Evolutionary conservation across 2,113 vertebrate genomes (phyloP), one percentile per base, ranked within the genome.

Genomic region (Chinchilla lanigera): DNA sequence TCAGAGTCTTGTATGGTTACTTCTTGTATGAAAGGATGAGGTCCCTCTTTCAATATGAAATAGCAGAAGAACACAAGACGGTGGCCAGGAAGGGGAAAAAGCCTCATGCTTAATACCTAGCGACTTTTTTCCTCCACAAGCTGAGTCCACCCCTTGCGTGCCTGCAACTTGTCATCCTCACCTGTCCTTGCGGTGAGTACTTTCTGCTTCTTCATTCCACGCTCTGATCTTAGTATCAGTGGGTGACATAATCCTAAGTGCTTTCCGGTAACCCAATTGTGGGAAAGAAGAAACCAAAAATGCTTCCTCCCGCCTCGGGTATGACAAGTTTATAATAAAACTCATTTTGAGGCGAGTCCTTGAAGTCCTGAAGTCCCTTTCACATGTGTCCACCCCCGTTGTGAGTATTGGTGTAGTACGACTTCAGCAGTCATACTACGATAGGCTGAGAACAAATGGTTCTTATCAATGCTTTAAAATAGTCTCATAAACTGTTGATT

Each of bases 1-100:
- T 89, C 77, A 85, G 44, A 69, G 16, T 92, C 87, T 65, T 92
- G 24, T 73, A 73, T 56, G 35, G 87, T 96, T 92, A 89, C 93
- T 73, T 58, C 87, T 87, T 67, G 14, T 38, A 38, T 14, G 1
- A 47, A 65, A 88, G 12, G 65, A 5, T 56, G 30, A 61, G 54
- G 22, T 50, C 35, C 13, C 5, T 52, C 22, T 77, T 84, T 58
- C 87, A 50, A 4, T 84, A 60, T 71, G 47, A 89, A 96, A 61
- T 24, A 3, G 22, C 85, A 20, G 77, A 75, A 82, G 73, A 54
- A 56, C 7, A 84, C 3, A 61, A 20, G 19, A 52, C 0, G 8
- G 5, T 61, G 8, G 10, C 35, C 78, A 54, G 0, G 22, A 81
- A 56, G 5, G 26, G 3, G 61, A 84, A 67, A 85, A 9, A 38